phyloP scores from a whole-genome alignment of 1,140 invertebrate species.

The Drosophila nigromelanica region DNA sequence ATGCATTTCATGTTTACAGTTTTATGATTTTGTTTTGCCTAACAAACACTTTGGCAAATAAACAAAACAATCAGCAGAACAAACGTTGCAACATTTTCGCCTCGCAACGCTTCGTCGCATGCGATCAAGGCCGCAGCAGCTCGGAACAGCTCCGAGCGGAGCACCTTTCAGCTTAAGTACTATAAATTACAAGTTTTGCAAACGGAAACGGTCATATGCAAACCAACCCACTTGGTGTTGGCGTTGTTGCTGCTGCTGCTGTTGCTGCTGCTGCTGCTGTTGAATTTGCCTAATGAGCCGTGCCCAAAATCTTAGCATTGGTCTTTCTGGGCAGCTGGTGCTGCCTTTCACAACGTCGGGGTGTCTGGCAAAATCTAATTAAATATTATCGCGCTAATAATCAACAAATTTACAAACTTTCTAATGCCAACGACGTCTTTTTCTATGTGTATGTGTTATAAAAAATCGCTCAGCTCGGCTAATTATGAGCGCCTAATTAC shows the following conservation, averaged over 20 bases:
- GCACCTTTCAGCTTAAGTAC: constrained; percentile 40
- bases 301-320: constrained; percentile 41
- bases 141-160: constrained; percentile 7
- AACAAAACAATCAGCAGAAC: constrained; percentile 77
- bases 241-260: constrained; percentile 14
- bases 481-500: constrained; percentile 62
- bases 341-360: constrained; percentile 62
- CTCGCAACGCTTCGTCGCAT: constrained; percentile 33
- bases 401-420: constrained; percentile 65
- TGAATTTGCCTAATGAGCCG: constrained; percentile 53
- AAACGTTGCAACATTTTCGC: constrained; percentile 72
- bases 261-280: constrained; percentile 15
- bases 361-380: constrained; percentile 66
- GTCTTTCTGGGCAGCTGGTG: constrained; percentile 8
- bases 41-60: constrained; percentile 52
- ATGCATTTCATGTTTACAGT: constrained; percentile 77
- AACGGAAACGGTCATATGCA: constrained; percentile 55
- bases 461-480: constrained; percentile 69
- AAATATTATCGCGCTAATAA: constrained; percentile 77
- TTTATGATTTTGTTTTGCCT: constrained; percentile 73
- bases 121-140: constrained; percentile 61
- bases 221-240: constrained; percentile 35
- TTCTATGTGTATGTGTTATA: constrained; percentile 37
- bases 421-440: constrained; percentile 53
- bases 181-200: constrained; percentile 65